Evolutionary conservation across 2,113 vertebrate genomes (phyloP), one percentile per base, ranked within the genome.

Genomic region (Theristicus caerulescens): DNA sequence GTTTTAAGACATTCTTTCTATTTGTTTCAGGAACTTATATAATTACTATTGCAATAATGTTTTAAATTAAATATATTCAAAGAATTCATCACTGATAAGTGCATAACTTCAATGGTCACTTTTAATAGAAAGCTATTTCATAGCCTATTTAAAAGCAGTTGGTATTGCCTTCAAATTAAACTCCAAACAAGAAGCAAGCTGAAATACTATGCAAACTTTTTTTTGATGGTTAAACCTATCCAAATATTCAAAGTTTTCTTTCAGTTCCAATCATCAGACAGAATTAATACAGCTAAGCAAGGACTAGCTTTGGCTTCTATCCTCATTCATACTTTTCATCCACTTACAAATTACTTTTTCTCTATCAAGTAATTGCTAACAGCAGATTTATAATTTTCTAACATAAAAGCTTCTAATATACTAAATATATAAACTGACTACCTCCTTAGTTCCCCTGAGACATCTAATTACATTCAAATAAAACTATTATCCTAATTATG

Each of bases 401-500:
- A 76, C 57, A 74, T 51, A 91, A 84, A 86, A 88, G 34, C 15
- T 84, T 74, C 61, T 70, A 85, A 74, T 57, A 84, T 52, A 57
- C 21, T 82, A 93, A 74, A 66, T 66, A 64, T 42, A 91, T 82
- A 86, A 84, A 82, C 4, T 57, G 29, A 78, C 38, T 73, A 49
- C 32, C 29, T 89, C 40, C 46, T 64, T 58, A 81, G 46, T 59
- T 83, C 36, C 61, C 58, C 59, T 27, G 36, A 95, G 77, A 89
- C 19, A 64, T 82, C 81, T 86, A 82, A 86, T 89, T 79, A 40
- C 61, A 82, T 84, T 92, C 8, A 78, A 74, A 96, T 74, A 88
- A 89, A 96, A 71, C 65, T 66, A 77, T 88, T 88, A 81, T 58
- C n/a, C 20, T 83, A 94, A 95, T 65, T 88, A 51, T 51, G 72